Base-by-base conservation (phyloP, 2,113 vertebrate species). In the Gopherus flavomarginatus region DNA sequence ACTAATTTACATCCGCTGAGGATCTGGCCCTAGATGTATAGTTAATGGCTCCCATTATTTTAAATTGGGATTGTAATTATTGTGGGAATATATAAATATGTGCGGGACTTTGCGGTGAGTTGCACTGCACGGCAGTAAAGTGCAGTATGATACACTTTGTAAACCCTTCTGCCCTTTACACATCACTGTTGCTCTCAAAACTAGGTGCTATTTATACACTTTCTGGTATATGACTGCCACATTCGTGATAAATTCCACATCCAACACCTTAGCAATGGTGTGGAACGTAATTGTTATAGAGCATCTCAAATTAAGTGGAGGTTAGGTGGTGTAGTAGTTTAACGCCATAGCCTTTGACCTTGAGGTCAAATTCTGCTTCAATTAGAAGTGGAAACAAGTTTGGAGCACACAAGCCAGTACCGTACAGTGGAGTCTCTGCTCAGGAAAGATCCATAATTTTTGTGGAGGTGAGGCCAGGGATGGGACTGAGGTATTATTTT, bases 201-300 rank as follows among this genome's bases (percentile, higher is more conserved):
- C 38, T 52, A 84, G 42, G 26, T 35, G 80, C 80, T 97, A 96
- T 96, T 97, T 92, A 94, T 96, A 96, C 11, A 86, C 86, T 88
- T 95, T 90, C 80, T 0, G 0, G 97, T 91, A 93, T 91, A 90
- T 97, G 94, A 75, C 93, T 26, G 95, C 94, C 92, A 96, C 11
- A 86, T 54, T 82, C 29, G 42, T 95, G 94, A 97, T 88, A 94
- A 96, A 97, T 94, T 93, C 96, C 91, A 80, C 86, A 59, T 54
- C 69, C 80, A 82, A 69, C 53, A 83, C 86, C 79, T 92, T 96
- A 92, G 82, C 96, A 97, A 95, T 92, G 93, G 90, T 82, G 95
- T 94, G 95, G 96, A 97, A 97, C 97, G 96, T 83, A 96, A 94
- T 87, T 81, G 83, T 86, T 89, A n/a, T 50, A 94, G 88, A 97